Evolutionary conservation across 2,797 vertebrate genomes (phyloP).

Genomic region (Podarcis siculus): DNA sequence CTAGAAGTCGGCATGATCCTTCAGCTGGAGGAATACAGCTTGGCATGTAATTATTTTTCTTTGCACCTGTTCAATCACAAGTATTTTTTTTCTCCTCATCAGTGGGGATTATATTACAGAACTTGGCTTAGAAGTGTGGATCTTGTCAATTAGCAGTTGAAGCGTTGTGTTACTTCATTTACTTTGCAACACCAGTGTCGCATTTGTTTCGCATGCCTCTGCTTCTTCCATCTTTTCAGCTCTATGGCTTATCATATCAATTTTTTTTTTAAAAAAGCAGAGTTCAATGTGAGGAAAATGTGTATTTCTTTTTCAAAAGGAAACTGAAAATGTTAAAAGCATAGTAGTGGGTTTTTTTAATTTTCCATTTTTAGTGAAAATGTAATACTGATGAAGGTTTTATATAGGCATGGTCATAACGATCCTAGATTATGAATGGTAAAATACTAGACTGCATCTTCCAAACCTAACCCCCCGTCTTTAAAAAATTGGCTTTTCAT

Average conservation of each 20-base stretch:
- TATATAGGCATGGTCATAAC: neutral
- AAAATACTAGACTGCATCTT: neutral
- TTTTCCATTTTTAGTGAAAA: conserved; percentile 45
- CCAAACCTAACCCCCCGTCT: neutral
- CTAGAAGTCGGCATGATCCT: conserved; percentile 44
- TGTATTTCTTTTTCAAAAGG: rapidly evolving
- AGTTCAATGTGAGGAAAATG: conserved; percentile 39
- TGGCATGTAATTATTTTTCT: conserved; percentile 56
- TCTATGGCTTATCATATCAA: conserved; percentile 40
- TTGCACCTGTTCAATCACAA: conserved; percentile 61
- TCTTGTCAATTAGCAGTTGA: conserved; percentile 53
- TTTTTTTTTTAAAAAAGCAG: conserved; percentile 42
- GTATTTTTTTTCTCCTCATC: conserved; percentile 45
- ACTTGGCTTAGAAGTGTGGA: conserved; percentile 52
- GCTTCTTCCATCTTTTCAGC: conserved; percentile 36
- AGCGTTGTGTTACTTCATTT: conserved; percentile 57
- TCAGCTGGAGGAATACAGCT: conserved; percentile 56
- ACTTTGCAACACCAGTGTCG: neutral
- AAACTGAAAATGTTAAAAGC: conserved; percentile 9
- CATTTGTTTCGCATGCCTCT: conserved; percentile 25
- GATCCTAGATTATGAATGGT: conserved; percentile 22
- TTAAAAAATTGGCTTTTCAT: neutral
- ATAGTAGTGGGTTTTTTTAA: conserved; percentile 16
- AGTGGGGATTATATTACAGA: conserved; percentile 35
- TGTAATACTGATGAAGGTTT: neutral